A percentile compares a stretch with the other conserved stretches of the same genome.
Conservation (phyloP, 1,140 invertebrate genomes). For the Achatina immaculata region DNA sequence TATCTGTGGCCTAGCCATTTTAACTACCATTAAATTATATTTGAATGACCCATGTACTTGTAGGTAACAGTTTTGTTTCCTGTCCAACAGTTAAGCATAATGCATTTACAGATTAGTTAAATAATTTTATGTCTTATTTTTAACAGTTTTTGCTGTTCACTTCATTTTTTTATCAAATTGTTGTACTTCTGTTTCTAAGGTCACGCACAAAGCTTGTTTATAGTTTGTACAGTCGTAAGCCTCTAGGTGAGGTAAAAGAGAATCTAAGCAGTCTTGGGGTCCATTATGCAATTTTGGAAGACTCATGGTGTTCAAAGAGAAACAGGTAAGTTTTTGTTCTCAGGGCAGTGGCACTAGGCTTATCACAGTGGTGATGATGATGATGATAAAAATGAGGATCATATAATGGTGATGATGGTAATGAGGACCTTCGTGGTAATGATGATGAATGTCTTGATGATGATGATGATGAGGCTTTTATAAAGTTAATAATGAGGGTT, state of each 20-base stretch:
- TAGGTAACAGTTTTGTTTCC: too few species aligned
- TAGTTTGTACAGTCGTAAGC: conserved; percentile 72
- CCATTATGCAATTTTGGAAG: conserved; percentile 72
- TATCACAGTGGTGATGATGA: background rate
- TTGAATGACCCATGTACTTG: too few species aligned
- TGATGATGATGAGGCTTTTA: background rate
- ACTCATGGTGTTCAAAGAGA: conserved; percentile 72
- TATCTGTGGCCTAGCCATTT: too few species aligned
- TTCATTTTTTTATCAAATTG: background rate
- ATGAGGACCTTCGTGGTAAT: background rate
- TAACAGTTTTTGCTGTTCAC: too few species aligned
- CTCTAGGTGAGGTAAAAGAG: conserved; percentile 67
- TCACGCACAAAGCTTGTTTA: conserved; percentile 78
- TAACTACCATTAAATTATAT: too few species aligned
- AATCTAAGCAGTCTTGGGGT: conserved; percentile 67
- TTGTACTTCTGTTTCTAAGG: conserved; percentile 71
- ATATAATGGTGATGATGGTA: conserved; percentile 11
- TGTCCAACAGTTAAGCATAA: too few species aligned
- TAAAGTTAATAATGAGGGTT: background rate
- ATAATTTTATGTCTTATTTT: too few species aligned
- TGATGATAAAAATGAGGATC: background rate
- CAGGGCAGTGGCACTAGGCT: background rate
- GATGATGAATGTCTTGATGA: background rate
- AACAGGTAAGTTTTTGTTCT: conserved; percentile 73
- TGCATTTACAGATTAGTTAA: too few species aligned